These are phyloP conservation scores for Delia radicum DNA, from an alignment of 1,140 invertebrate species.

Conservation along the genomic window DNA sequence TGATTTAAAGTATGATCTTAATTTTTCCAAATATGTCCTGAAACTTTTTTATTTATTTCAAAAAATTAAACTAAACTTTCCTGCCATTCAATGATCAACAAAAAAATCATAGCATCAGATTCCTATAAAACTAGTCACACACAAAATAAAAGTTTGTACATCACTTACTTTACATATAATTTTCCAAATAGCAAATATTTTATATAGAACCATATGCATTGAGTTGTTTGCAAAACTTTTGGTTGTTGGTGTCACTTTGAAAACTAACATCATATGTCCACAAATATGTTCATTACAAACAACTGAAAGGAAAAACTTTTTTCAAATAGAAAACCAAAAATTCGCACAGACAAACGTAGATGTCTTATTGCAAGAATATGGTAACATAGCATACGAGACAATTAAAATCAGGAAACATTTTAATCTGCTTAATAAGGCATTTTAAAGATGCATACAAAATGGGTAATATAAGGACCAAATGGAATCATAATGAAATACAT, in stretches of 20 bases:
- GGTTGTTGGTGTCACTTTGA: constrained; percentile 12
- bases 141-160: neutral
- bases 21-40: too few relatives aligned
- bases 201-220: neutral
- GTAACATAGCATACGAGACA: constrained; percentile 28
- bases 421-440: constrained; percentile 42
- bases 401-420: constrained; percentile 45
- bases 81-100: too few relatives aligned
- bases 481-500: neutral
- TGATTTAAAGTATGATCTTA: too few relatives aligned
- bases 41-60: too few relatives aligned
- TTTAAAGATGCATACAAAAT: neutral
- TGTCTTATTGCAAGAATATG: neutral
- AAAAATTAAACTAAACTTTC: too few relatives aligned
- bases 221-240: constrained; percentile 14
- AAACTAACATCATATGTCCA: constrained; percentile 9
- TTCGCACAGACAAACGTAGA: neutral
- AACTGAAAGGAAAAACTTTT: neutral
- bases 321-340: neutral
- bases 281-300: neutral
- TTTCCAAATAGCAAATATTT: neutral
- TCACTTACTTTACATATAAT: neutral
- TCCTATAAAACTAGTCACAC: neutral
- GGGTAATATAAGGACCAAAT: neutral
- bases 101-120: neutral